phyloP scores from a whole-genome alignment of 2,797 vertebrate species.

The Pterois miles region DNA sequence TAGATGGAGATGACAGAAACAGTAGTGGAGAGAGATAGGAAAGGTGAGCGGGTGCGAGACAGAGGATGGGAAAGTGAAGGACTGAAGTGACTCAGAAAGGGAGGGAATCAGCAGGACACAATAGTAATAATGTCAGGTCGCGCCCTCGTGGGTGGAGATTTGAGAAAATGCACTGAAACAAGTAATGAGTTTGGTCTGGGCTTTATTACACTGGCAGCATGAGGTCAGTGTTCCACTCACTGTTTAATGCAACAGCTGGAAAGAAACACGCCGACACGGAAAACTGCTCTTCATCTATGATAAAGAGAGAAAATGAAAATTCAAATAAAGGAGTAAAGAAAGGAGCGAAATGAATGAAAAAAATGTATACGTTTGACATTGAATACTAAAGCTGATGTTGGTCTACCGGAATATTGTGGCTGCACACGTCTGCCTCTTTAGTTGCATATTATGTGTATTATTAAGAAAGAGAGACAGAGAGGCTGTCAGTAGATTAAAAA shows the following conservation, averaged over 20 bases:
- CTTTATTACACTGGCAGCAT: background rate
- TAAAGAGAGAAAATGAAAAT: background rate
- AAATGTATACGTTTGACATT: background rate
- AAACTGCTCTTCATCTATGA: background rate
- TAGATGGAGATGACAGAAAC: background rate
- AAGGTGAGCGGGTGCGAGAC: background rate
- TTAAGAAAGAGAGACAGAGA: too few relatives aligned
- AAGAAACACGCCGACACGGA: background rate
- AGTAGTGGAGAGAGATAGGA: background rate
- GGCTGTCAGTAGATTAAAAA: too few relatives aligned
- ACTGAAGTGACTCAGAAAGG: background rate
- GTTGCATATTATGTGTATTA: too few relatives aligned
- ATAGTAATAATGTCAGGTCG: slow-evolving; percentile 36
- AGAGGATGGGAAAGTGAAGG: background rate
- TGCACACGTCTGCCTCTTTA: too few relatives aligned
- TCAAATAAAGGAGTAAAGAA: background rate
- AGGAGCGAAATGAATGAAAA: background rate
- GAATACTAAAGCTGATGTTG: background rate
- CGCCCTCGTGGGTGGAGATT: background rate
- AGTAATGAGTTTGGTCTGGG: slow-evolving; percentile 27
- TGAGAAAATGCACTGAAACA: slow-evolving; percentile 22
- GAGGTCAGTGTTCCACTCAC: background rate
- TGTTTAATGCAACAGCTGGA: background rate
- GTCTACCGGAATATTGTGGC: too few relatives aligned
- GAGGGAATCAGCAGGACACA: slow-evolving; percentile 37